A percentile compares a stretch with the other conserved stretches of the same genome.
Evolutionary conservation across 2,888 invertebrate species (phyloP).

Genomic region (Bellardia pandia): DNA sequence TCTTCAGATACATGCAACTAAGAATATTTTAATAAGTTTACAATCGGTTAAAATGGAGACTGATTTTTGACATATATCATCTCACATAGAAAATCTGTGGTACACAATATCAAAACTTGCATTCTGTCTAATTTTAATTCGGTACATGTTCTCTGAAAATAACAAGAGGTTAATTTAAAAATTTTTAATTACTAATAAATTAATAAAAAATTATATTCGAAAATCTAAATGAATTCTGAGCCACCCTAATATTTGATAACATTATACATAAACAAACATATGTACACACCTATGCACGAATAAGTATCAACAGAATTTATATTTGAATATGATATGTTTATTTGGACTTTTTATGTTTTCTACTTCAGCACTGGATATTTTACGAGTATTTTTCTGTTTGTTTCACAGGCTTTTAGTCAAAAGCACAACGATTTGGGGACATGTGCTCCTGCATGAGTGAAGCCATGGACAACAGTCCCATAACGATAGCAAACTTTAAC

Average conservation of each 20-base stretch:
- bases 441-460: conserved; percentile 7
- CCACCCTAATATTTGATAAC: neutral
- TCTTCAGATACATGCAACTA: too few relatives aligned
- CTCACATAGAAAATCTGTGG: too few relatives aligned
- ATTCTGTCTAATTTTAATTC: too few relatives aligned
- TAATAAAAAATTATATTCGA: too few relatives aligned
- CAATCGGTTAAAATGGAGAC: too few relatives aligned
- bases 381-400: neutral
- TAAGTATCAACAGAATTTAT: conserved; percentile 15
- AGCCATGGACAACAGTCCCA: conserved; percentile 35
- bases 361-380: conserved; percentile 38
- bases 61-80: too few relatives aligned
- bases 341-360: conserved; percentile 23
- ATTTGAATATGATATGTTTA: conserved; percentile 52
- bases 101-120: too few relatives aligned
- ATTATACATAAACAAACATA: neutral
- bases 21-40: too few relatives aligned
- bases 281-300: neutral
- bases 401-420: conserved; percentile 23
- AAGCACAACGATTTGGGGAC: conserved; percentile 29
- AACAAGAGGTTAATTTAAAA: too few relatives aligned
- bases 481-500: neutral
- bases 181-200: too few relatives aligned
- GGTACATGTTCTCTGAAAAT: too few relatives aligned
- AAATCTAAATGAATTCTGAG: neutral